These are phyloP conservation scores for Epizoanthus illoricatus DNA, from an alignment of 92 coral and sea anemone species.

Conservation along the genomic window DNA sequence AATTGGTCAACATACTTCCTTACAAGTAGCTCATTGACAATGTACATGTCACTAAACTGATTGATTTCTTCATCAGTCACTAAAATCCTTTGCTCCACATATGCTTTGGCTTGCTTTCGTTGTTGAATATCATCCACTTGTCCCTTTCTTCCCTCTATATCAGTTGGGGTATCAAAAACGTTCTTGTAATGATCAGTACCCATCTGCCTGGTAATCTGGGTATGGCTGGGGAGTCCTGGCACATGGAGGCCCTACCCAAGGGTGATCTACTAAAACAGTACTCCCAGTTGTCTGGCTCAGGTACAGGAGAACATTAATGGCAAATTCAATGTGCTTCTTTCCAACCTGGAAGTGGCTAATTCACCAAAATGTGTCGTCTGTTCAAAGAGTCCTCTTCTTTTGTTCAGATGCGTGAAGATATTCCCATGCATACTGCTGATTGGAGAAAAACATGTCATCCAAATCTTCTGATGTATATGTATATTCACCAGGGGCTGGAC, in stretches of 20 bases:
- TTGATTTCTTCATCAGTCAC: background rate
- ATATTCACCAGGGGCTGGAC: conserved; percentile 4
- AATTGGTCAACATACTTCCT: background rate
- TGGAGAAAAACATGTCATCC: background rate
- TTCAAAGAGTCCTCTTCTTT: background rate
- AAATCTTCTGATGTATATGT: background rate
- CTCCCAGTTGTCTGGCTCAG: background rate
- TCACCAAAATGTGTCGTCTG: conserved; percentile 3
- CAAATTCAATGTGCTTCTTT: conserved; percentile 23
- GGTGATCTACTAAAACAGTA: background rate
- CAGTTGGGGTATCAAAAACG: background rate
- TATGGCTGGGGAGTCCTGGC: too few species aligned
- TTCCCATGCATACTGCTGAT: background rate
- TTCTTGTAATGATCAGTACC: background rate
- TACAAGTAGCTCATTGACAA: background rate
- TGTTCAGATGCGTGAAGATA: background rate
- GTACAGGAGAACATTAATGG: conserved; percentile 18
- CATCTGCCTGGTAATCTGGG: too few species aligned
- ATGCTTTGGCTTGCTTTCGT: background rate
- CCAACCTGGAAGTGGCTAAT: conserved; percentile 4
- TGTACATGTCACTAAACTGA: background rate
- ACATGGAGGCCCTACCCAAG: too few species aligned
- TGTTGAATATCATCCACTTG: background rate
- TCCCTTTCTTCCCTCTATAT: background rate
- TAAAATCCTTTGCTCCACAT: background rate